These are phyloP conservation scores for Aromia moschata DNA, from an alignment of 2,888 invertebrate species.

Conservation along the genomic window DNA sequence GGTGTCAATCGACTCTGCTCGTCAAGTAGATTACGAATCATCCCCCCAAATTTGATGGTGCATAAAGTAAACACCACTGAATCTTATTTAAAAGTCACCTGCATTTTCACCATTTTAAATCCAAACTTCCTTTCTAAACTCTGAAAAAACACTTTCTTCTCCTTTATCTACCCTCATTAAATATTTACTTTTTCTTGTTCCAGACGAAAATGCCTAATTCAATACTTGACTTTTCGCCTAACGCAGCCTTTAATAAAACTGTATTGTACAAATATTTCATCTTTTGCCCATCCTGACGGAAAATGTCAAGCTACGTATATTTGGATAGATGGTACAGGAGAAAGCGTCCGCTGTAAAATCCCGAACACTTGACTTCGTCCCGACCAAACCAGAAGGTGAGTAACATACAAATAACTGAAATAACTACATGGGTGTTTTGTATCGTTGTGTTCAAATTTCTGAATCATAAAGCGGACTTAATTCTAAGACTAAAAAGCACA, in stretches of 20 bases:
- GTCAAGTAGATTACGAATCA: too few species aligned
- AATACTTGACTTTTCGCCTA: slow-evolving; percentile 76
- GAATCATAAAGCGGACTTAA: too few species aligned
- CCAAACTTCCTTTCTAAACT: too few species aligned
- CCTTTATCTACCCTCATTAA: background rate
- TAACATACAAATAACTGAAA: background rate
- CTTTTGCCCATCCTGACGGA: slow-evolving; percentile 80
- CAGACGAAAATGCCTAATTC: slow-evolving; percentile 19
- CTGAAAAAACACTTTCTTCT: too few species aligned
- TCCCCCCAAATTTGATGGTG: too few species aligned
- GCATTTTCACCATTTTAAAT: too few species aligned
- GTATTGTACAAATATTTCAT: slow-evolving; percentile 77
- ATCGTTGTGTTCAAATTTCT: too few species aligned
- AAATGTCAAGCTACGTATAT: slow-evolving; percentile 87
- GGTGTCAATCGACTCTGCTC: too few species aligned
- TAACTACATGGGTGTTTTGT: too few species aligned
- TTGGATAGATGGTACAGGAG: slow-evolving; percentile 95
- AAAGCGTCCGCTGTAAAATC: slow-evolving; percentile 88
- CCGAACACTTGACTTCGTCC: slow-evolving; percentile 84
- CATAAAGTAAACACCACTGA: too few species aligned
- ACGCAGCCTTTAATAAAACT: slow-evolving; percentile 82
- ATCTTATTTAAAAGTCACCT: too few species aligned
- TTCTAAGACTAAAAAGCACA: too few species aligned
- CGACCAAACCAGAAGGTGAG: slow-evolving; percentile 78
- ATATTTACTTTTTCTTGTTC: background rate